These are phyloP conservation scores for Oryctolagus cuniculus DNA, from an alignment of 2,113 vertebrate species.

Conservation along the genomic window DNA sequence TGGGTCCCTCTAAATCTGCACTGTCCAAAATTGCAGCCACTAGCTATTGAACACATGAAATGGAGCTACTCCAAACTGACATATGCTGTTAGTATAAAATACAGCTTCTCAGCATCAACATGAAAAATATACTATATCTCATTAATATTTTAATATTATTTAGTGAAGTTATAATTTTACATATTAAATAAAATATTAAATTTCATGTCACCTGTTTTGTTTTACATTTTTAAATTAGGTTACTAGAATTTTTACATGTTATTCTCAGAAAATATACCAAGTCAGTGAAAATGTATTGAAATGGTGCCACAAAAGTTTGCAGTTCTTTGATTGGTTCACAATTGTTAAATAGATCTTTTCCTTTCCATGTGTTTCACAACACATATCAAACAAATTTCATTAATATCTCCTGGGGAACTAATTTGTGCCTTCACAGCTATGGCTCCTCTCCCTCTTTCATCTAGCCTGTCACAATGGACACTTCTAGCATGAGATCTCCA, in stretches of 20 bases:
- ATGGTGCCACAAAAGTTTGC: not conserved
- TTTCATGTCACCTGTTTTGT: conserved; percentile 17
- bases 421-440: not conserved
- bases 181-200: not conserved
- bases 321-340: not conserved
- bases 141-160: conserved; percentile 39
- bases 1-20: not conserved
- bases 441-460: not conserved
- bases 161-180: not conserved
- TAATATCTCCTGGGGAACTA: not conserved
- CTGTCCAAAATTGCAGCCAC: not conserved
- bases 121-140: conserved; percentile 5
- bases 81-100: not conserved
- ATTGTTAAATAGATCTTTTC: not conserved
- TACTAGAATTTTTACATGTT: not conserved
- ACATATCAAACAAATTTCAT: not conserved
- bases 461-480: not conserved
- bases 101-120: not conserved
- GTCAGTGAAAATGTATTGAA: not conserved
- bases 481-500: not conserved
- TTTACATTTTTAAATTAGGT: conserved; percentile 38
- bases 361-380: not conserved
- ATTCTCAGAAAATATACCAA: conserved; percentile 8
- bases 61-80: not conserved
- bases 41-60: conserved; percentile 5